Evolutionary conservation across 2,113 vertebrate species (phyloP).

Genomic region (Salvelinus namaycush): DNA sequence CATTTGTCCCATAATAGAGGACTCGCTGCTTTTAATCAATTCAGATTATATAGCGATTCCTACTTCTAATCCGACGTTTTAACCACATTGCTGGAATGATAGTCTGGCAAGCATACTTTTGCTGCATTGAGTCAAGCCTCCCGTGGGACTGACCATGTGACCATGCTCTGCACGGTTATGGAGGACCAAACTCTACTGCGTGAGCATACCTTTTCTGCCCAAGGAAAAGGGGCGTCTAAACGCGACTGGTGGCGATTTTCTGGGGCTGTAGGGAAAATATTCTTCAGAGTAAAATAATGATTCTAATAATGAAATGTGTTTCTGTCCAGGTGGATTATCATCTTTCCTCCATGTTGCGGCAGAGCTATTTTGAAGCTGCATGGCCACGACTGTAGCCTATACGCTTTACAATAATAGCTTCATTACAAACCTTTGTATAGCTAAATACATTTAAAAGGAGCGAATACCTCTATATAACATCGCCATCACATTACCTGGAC

Average conservation of each 20-base stretch:
- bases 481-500: neutral
- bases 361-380: neutral
- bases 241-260: neutral
- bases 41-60: too few species aligned
- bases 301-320: neutral
- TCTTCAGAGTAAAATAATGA: neutral
- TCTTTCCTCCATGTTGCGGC: neutral
- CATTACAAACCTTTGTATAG: neutral
- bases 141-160: constrained; percentile 69
- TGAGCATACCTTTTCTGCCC: neutral
- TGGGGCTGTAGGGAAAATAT: neutral
- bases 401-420: neutral
- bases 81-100: constrained; percentile 36
- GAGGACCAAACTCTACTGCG: neutral
- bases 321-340: neutral
- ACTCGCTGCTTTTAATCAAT: too few species aligned
- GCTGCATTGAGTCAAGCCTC: constrained; percentile 74
- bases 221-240: neutral
- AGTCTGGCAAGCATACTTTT: constrained; percentile 59
- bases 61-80: too few species aligned
- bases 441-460: neutral
- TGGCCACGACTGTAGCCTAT: too few species aligned
- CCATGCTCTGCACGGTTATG: constrained; percentile 62
- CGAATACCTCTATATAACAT: neutral
- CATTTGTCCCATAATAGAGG: too few species aligned